Conservation (phyloP, 1,140 invertebrate genomes). For the Anoplophora glabripennis region DNA sequence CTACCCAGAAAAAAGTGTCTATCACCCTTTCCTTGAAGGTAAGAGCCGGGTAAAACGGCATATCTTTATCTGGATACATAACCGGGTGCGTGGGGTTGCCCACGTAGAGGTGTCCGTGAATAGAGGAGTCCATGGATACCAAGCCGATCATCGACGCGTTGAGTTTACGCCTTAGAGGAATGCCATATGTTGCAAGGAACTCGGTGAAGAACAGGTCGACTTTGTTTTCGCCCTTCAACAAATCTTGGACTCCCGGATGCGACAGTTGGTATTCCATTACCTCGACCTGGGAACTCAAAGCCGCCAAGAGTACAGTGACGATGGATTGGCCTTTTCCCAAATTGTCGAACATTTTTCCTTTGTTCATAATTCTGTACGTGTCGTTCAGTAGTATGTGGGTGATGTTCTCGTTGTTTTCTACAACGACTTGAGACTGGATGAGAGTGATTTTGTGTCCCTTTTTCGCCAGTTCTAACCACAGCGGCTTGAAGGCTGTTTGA, state of each 20-base stretch:
- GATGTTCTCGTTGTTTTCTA: slow-evolving; percentile 27
- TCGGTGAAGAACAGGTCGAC: slow-evolving; percentile 46
- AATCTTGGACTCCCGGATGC: slow-evolving; percentile 36
- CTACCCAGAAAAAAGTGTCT: not conserved
- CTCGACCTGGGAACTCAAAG: slow-evolving; percentile 2
- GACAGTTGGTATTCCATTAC: slow-evolving; percentile 18
- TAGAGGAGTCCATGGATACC: slow-evolving; percentile 29
- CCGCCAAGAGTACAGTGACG: not conserved
- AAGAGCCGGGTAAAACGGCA: not conserved
- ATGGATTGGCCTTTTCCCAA: not conserved
- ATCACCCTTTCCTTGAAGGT: not conserved
- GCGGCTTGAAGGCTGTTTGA: slow-evolving; percentile 52
- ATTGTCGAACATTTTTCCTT: slow-evolving; percentile 27
- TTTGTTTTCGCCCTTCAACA: slow-evolving; percentile 39
- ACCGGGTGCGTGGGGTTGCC: slow-evolving; percentile 9
- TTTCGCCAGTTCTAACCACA: slow-evolving; percentile 38
- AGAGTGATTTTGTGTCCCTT: slow-evolving; percentile 36
- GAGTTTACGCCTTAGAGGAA: slow-evolving; percentile 20
- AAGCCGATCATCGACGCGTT: slow-evolving; percentile 43
- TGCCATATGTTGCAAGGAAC: not conserved
- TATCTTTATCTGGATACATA: slow-evolving; percentile 7
- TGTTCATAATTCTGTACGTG: slow-evolving; percentile 25
- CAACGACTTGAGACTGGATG: slow-evolving; percentile 31
- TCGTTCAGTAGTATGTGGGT: slow-evolving; percentile 36
- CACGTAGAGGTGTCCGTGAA: slow-evolving; percentile 23